These are phyloP conservation scores for Trididemnum clinides DNA, from an alignment of 23 tunicate genomes.

Conservation along the genomic window DNA sequence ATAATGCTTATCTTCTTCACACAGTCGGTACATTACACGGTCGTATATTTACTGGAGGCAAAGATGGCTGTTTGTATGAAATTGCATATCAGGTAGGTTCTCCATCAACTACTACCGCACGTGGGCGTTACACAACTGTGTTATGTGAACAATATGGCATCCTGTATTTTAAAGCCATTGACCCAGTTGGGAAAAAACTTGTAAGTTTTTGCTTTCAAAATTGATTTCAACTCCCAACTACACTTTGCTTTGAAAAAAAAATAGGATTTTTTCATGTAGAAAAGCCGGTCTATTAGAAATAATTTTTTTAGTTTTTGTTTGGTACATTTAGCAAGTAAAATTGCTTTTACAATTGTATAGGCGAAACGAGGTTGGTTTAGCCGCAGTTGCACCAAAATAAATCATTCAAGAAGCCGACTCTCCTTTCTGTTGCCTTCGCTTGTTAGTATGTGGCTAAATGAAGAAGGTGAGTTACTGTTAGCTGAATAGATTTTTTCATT, in stretches of 20 bases:
- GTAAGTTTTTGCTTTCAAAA: background rate
- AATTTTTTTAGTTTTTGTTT: too few species aligned
- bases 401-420: conserved; percentile 83
- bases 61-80: conserved; percentile 96
- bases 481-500: too few species aligned
- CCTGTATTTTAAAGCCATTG: too few species aligned
- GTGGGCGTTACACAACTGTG: too few species aligned
- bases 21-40: conserved; percentile 81
- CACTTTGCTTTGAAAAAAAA: too few species aligned
- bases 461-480: conserved; percentile 80
- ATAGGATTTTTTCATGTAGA: too few species aligned
- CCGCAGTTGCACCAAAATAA: conserved; percentile 83
- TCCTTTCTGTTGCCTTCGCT: conserved; percentile 82
- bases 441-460: conserved; percentile 78
- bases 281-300: too few species aligned
- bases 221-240: background rate
- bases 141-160: too few species aligned
- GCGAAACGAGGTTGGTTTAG: conserved; percentile 96
- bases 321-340: too few species aligned
- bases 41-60: conserved; percentile 92
- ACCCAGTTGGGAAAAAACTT: too few species aligned
- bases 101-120: too few species aligned
- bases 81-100: conserved; percentile 83
- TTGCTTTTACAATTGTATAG: too few species aligned
- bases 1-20: conserved; percentile 56